A percentile compares a stretch with the other conserved stretches of the same genome.
Evolutionary conservation across 2,113 vertebrate genomes (phyloP).

Genomic region (Silurus glanis): DNA sequence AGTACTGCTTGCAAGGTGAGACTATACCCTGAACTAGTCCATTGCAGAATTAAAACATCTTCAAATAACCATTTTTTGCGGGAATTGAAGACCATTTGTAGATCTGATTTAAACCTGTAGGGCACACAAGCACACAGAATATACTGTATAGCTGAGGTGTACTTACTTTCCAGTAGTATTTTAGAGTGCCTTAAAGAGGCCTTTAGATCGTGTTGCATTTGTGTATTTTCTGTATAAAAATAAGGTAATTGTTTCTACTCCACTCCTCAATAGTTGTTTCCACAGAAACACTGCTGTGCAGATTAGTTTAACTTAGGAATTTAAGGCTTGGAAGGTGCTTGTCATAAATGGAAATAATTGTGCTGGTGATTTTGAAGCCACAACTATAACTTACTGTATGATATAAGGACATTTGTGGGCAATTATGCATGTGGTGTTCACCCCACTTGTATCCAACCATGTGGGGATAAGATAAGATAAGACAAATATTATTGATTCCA

Average conservation of each 20-base stretch:
- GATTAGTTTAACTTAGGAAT: slow-evolving; percentile 40
- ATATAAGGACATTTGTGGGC: neutral
- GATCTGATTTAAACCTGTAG: neutral
- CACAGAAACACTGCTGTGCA: slow-evolving; percentile 20
- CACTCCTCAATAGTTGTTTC: slow-evolving; percentile 30
- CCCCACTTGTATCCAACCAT: neutral
- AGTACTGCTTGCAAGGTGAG: neutral
- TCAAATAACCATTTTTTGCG: neutral
- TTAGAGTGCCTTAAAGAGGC: slow-evolving; percentile 12
- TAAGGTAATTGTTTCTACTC: slow-evolving; percentile 45
- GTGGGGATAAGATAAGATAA: neutral
- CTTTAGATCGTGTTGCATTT: slow-evolving; percentile 24
- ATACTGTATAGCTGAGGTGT: neutral
- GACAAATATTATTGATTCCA: neutral
- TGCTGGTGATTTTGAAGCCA: neutral
- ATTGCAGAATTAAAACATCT: neutral
- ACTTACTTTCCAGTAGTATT: neutral
- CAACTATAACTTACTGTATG: neutral
- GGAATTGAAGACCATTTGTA: neutral
- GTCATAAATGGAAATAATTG: neutral
- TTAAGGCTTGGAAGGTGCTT: neutral
- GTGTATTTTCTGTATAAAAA: slow-evolving; percentile 38
- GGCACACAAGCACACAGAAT: neutral
- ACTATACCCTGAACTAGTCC: neutral
- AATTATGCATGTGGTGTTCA: neutral